Evolutionary conservation across 2,113 vertebrate genomes (phyloP).

Genomic region (Anolis sagrei): DNA sequence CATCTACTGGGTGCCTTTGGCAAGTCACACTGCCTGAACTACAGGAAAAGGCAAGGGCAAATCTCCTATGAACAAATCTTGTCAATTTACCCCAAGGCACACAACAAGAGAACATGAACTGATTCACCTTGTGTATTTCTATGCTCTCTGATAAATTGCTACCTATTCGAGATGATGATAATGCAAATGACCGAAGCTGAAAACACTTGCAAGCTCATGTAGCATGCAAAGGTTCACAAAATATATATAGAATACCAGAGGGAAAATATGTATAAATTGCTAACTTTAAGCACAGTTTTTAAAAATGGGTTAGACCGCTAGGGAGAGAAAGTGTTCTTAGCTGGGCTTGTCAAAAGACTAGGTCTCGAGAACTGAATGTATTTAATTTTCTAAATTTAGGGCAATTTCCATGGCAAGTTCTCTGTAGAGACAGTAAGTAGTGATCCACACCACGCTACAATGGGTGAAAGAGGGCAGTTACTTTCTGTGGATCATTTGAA

Average conservation of each 20-base stretch:
- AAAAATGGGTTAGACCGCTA: not conserved
- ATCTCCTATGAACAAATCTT: too few species aligned
- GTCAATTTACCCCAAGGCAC: too few species aligned
- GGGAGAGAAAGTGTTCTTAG: not conserved
- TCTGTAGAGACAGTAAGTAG: not conserved
- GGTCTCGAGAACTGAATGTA: not conserved
- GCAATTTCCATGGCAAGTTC: not conserved
- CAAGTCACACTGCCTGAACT: too few species aligned
- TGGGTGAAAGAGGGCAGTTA: not conserved
- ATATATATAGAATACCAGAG: not conserved
- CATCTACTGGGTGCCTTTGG: too few species aligned
- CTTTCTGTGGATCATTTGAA: not conserved
- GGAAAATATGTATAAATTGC: not conserved
- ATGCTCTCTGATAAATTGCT: not conserved
- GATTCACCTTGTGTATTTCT: not conserved
- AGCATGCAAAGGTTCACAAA: not conserved
- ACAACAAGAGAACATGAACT: not conserved
- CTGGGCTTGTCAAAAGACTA: not conserved
- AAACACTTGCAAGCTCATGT: not conserved
- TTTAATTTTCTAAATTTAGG: not conserved
- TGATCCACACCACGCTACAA: not conserved
- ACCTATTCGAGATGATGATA: not conserved
- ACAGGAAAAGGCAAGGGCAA: too few species aligned
- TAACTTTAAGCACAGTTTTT: constrained; percentile 9
- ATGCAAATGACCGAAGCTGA: not conserved